phyloP scores from a whole-genome alignment of 2,888 invertebrate species.

The Drosophila pullipes region DNA sequence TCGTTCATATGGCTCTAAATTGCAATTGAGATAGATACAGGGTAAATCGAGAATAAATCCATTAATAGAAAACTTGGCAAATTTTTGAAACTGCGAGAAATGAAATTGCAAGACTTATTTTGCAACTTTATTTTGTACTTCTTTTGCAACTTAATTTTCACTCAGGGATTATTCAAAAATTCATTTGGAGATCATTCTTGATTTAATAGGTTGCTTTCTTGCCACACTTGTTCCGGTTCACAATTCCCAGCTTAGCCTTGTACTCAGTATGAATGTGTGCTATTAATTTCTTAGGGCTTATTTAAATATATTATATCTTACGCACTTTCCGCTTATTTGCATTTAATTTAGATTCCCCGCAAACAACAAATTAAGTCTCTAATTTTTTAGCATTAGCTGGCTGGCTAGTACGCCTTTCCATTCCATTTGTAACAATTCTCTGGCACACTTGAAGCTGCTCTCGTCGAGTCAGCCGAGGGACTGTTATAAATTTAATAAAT shows the following conservation, averaged over 20 bases:
- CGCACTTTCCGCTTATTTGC: not conserved
- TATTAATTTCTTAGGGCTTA: not conserved
- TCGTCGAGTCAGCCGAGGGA: not conserved
- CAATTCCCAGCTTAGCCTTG: not conserved
- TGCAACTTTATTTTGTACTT: not conserved
- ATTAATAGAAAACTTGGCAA: conserved; percentile 41
- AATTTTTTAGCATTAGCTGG: conserved; percentile 8
- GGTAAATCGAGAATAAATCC: conserved; percentile 25
- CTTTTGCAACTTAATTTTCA: not conserved
- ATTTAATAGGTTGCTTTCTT: not conserved
- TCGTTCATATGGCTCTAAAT: conserved; percentile 46
- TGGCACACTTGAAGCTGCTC: not conserved
- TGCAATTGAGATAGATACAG: conserved; percentile 1
- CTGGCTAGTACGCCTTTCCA: not conserved
- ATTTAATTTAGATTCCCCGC: not conserved
- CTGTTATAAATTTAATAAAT: conserved; percentile 44
- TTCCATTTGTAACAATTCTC: conserved; percentile 39
- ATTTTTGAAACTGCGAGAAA: no score
- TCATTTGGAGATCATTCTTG: not conserved
- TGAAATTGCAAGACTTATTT: no score
- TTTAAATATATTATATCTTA: not conserved
- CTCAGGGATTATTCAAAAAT: not conserved
- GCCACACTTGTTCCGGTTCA: conserved; percentile 1
- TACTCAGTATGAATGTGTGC: not conserved
- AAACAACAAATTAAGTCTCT: not conserved